Evolutionary conservation across 2,797 vertebrate species (phyloP).

Genomic region (Hyperoplus immaculatus): DNA sequence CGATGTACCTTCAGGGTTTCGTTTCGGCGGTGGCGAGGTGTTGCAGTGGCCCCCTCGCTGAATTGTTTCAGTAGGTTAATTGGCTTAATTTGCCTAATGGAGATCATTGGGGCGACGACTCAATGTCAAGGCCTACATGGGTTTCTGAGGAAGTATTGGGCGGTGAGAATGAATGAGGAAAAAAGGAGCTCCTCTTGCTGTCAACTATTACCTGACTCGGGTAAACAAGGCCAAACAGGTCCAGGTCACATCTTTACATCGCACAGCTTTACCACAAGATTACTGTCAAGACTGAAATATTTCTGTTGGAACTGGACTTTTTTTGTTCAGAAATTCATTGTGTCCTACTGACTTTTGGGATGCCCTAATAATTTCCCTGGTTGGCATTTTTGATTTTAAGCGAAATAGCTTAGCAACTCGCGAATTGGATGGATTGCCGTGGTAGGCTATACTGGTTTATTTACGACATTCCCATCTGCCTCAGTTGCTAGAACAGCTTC

Average conservation of each 20-base stretch:
- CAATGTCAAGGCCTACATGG: slow-evolving; percentile 62
- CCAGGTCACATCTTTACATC: slow-evolving; percentile 12
- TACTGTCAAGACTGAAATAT: slow-evolving; percentile 3
- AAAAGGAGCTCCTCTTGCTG: background rate
- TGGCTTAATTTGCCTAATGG: slow-evolving; percentile 77
- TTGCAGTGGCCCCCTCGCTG: slow-evolving; percentile 53
- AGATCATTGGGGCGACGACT: slow-evolving; percentile 74
- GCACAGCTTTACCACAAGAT: background rate
- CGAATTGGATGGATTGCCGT: too few species aligned
- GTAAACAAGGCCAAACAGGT: slow-evolving; percentile 34
- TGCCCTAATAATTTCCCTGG: background rate
- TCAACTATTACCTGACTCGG: slow-evolving; percentile 4
- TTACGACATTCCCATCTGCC: background rate
- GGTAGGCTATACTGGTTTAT: background rate
- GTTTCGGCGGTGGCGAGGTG: slow-evolving; percentile 61
- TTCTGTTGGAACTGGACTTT: background rate
- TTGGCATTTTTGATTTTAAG: background rate
- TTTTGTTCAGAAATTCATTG: background rate
- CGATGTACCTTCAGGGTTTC: slow-evolving; percentile 78
- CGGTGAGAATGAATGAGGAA: slow-evolving; percentile 10
- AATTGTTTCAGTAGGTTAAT: slow-evolving; percentile 82
- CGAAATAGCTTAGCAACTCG: too few species aligned
- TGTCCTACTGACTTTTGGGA: background rate
- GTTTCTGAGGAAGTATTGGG: slow-evolving; percentile 40
- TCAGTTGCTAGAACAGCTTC: background rate